Percentiles rank a stretch among this genome's conserved stretches.
phyloP scores from a whole-genome alignment of 2,888 invertebrate species.

The Drosophila multiciliata region DNA sequence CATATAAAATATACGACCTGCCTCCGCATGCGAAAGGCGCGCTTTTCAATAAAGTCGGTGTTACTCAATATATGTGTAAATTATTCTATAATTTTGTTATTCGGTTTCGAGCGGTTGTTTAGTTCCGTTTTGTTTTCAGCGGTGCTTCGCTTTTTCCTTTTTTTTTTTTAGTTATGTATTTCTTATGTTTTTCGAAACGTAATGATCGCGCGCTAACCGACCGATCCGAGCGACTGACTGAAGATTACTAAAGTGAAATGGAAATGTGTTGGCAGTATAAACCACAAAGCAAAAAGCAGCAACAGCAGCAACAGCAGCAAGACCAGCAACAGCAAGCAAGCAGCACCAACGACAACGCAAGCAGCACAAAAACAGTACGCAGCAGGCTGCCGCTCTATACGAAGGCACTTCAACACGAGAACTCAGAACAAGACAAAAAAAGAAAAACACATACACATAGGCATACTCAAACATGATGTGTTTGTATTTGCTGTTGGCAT shows the following conservation, averaged over 20 bases:
- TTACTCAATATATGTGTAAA: constrained; percentile 32
- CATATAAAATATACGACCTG: constrained; percentile 53
- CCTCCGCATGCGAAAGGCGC: constrained; percentile 50
- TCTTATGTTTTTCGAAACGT: constrained; percentile 17
- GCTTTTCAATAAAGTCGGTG: constrained; percentile 41
- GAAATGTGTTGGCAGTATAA: constrained; percentile 80
- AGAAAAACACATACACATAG: neutral
- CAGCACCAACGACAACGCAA: constrained; percentile 44
- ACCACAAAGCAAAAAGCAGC: constrained; percentile 68
- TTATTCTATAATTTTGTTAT: constrained; percentile 29
- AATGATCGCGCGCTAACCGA: constrained; percentile 63
- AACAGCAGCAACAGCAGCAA: constrained; percentile 42
- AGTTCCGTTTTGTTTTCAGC: constrained; percentile 20
- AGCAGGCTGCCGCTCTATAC: constrained; percentile 42
- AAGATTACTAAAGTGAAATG: constrained; percentile 84
- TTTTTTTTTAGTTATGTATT: constrained; percentile 27
- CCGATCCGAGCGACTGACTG: constrained; percentile 83
- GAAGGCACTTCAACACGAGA: constrained; percentile 35
- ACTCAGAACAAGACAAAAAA: constrained; percentile 31
- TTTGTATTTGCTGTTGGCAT: constrained; percentile 39
- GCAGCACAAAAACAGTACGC: constrained; percentile 51
- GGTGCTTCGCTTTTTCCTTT: constrained; percentile 29
- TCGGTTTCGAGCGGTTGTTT: constrained; percentile 13
- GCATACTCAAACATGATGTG: constrained; percentile 15
- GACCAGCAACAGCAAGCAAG: constrained; percentile 27